Evolutionary conservation across 2,888 invertebrate species (phyloP).

Genomic region (Volucella bombylans): DNA sequence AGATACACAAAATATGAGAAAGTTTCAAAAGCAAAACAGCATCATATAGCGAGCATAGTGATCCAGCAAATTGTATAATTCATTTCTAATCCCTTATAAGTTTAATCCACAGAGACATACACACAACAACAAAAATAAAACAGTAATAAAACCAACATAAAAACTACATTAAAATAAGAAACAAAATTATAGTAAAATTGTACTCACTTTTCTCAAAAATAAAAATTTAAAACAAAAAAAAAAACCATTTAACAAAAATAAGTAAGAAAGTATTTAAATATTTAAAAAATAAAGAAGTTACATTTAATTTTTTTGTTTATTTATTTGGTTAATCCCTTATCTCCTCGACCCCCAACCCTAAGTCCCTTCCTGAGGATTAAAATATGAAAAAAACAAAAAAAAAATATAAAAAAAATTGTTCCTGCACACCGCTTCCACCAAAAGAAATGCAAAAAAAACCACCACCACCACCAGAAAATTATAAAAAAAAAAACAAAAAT

Average conservation of each 20-base stretch:
- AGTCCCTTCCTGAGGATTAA: conserved; percentile 10
- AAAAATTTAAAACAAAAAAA: conserved; percentile 27
- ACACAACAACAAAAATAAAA: conserved; percentile 62
- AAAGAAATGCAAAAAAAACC: conserved; percentile 55
- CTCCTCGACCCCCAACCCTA: conserved; percentile 2
- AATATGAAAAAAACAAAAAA: conserved; percentile 25
- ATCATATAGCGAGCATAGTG: conserved; percentile 70
- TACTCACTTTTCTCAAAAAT: conserved; percentile 69
- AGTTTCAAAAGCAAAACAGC: conserved; percentile 55
- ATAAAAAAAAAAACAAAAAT: conserved; percentile 15
- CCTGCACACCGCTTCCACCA: conserved; percentile 74
- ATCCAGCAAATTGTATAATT: conserved; percentile 62
- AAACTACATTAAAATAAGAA: conserved; percentile 44
- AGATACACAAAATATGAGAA: conserved; percentile 44
- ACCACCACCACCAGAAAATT: conserved; percentile 56
- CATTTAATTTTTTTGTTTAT: conserved; percentile 22
- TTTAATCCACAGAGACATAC: conserved; percentile 71
- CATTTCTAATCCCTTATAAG: conserved; percentile 60
- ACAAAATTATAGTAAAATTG: conserved; percentile 67
- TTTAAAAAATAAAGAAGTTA: conserved; percentile 42
- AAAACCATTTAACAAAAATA: conserved; percentile 31
- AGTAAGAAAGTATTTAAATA: conserved; percentile 60
- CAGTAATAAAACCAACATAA: too few relatives aligned
- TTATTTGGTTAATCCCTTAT: conserved; percentile 42
- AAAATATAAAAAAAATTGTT: conserved; percentile 55